Base-by-base conservation (phyloP, 2,888 invertebrate genomes). In the Napeogenes inachia region DNA sequence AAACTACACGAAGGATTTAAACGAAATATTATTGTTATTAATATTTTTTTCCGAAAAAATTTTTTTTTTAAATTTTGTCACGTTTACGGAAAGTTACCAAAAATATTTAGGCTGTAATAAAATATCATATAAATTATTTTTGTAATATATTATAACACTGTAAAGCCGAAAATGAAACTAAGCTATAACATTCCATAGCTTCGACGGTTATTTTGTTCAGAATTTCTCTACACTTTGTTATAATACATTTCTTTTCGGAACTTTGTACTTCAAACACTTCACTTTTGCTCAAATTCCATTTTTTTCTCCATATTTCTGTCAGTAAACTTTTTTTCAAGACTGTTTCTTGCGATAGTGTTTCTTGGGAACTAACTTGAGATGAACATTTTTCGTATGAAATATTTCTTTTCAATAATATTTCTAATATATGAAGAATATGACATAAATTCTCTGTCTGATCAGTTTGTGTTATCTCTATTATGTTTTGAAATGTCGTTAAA, bases 81-180 rank as follows among this genome's bases (percentile, higher is more conserved):
- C 21, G 21, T 21, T 21, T 21, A 21, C 21, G 21, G 21, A 21
- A 21, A 21, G 21, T 21, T 21, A 21, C 21, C 21, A 38, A 38
- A 38, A 8, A 6, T 4, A 38, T 38, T 6, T 38, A 12, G 42
- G 42, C 5, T 42, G 10, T 2, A 42, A 42, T 42, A 42, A 42
- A 42, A 42, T 10, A 42, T 10, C 38, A 38, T 59, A 53, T 21
- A 33, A 57, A 62, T 74, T 73, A 77, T 67, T 65, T 67, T 71
- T 89, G 89, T 62, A 89, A 73, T 5, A 80, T 66, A 78, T 89
- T 90, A 59, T 86, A 89, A 70, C 89, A 87, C 61, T 86, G 84
- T 2, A 90, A 66, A 0, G 89, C 88, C 0, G 76, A 75, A 68
- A 74, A 90, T 0, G 89, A 78, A 0, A 89, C 63, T 3, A 90